Evolutionary conservation across 2,888 invertebrate species (phyloP).

Genomic region (Lasioglossum malachurum): DNA sequence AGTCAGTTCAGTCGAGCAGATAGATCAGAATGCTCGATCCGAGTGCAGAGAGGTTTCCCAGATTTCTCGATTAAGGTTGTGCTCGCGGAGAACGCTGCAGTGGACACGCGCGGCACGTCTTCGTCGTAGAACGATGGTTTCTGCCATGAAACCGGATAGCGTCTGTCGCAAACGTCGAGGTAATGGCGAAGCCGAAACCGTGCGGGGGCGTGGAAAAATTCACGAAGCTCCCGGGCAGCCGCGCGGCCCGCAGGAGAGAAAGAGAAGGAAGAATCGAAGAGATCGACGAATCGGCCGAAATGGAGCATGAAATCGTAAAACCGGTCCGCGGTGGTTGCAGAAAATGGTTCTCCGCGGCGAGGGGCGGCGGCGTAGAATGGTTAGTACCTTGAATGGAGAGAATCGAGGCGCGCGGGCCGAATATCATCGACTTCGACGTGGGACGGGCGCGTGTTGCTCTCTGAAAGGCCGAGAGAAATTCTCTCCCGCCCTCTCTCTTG

Average conservation of each 20-base stretch:
- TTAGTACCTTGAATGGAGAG: conserved; percentile 68
- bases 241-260: neutral
- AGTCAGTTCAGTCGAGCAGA: neutral
- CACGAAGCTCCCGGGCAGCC: conserved; percentile 9
- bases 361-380: conserved; percentile 44
- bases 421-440: conserved; percentile 76
- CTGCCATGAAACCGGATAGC: conserved; percentile 17
- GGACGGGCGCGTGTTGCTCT: conserved; percentile 62
- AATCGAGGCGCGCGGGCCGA: conserved; percentile 70
- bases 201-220: conserved; percentile 38
- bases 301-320: conserved; percentile 81
- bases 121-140: neutral
- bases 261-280: conserved; percentile 67
- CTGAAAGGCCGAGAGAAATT: conserved; percentile 43
- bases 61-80: neutral
- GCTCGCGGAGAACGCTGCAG: neutral
- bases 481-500: neutral
- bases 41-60: neutral
- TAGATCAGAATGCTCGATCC: neutral
- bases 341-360: conserved; percentile 50
- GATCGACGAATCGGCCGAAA: conserved; percentile 76
- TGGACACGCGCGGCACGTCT: conserved; percentile 25
- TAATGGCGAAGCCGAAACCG: conserved; percentile 6
- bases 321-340: conserved; percentile 68
- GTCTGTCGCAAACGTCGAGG: conserved; percentile 1